Evolutionary conservation across 2,797 vertebrate genomes (phyloP), one percentile per base, ranked within the genome.

Genomic region (Lycodopsis pacificus): DNA sequence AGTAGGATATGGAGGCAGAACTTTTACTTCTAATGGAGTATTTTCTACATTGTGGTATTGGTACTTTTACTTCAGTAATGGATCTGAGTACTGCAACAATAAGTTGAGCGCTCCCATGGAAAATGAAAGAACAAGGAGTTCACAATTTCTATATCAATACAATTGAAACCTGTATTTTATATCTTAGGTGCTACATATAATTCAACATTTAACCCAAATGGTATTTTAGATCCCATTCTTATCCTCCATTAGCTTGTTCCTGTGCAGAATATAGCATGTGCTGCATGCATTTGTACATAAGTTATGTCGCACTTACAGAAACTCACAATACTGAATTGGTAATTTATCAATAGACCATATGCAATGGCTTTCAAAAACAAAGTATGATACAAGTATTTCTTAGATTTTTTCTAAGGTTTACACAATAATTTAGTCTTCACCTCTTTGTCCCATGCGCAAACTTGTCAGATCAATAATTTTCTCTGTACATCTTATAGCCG

Each of bases 111-210:
- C 27, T 32, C 12, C 19, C 11, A 34, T 32, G 14, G 44, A 49
- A 49, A 65, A n/a, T 65, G 27, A 65, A 48, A 65, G 44, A 30
- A 48, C 27, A 20, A 49, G 27, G 62, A 46, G 10, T 32, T 65
- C 44, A 65, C 19, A 20, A 34, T n/a, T 5, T 13, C 8, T n/a
- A 49, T 20, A n/a, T 49, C 46, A 8, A n/a, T 34, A 38, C 46
- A 22, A 22, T 13, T 36, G 7, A 66, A 36, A 4, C 12, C 46
- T 22, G 10, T 20, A 20, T 27, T 68, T 27, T 40, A 27, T 40
- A 44, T 30, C 30, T 7, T 44, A 69, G 7, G 36, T 57, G 51
- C 11, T 32, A 6, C 66, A 42, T 40, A 54, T 10, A 38, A 59
- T 59, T 36, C 34, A 59, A 59, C 19, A 7, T 17, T 40, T 19